Conservation (phyloP, 2,113 vertebrate species). For the Silurus meridionalis region DNA sequence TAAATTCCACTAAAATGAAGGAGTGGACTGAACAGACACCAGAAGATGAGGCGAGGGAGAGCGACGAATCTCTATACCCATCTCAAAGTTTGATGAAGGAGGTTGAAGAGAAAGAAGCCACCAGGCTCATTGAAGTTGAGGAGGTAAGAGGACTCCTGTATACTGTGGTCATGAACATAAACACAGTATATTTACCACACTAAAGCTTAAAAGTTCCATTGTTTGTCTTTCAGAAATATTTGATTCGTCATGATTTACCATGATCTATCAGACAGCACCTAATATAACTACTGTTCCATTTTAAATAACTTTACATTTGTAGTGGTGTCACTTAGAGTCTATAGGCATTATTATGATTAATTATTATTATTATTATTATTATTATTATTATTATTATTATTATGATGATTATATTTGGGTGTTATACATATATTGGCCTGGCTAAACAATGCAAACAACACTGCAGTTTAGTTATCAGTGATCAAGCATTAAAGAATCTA, state of each 20-base stretch:
- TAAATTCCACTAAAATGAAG: neutral
- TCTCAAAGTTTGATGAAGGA: conserved; percentile 65
- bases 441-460: neutral
- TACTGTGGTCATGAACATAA: neutral
- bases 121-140: conserved; percentile 83
- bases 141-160: conserved; percentile 72
- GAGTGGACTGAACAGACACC: neutral
- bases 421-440: neutral
- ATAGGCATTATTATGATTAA: too few species aligned
- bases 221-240: neutral
- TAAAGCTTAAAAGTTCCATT: neutral
- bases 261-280: neutral
- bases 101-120: conserved; percentile 80
- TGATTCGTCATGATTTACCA: neutral
- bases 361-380: too few species aligned
- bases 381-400: too few species aligned
- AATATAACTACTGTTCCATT: neutral
- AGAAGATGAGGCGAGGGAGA: conserved; percentile 29
- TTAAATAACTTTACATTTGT: neutral
- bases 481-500: neutral
- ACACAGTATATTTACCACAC: neutral
- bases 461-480: neutral
- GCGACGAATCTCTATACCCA: too few species aligned
- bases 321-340: neutral
- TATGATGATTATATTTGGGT: too few species aligned